Conservation (phyloP, 2,797 vertebrate species). For the Vultur gryphus region DNA sequence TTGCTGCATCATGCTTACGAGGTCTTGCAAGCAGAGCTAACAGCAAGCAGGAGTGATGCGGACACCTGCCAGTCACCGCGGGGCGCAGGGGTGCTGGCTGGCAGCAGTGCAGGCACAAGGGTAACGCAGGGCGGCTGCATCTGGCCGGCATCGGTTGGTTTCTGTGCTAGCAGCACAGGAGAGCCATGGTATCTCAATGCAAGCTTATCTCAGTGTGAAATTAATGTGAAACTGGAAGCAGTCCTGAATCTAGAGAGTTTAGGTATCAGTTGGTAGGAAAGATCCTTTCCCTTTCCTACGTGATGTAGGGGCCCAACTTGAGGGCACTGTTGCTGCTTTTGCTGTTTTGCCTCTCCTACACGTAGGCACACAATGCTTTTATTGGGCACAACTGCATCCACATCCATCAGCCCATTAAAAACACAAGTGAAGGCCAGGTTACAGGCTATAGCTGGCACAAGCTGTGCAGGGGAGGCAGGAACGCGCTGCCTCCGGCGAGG, state of each 20-base stretch:
- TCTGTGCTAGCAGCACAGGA: fast-evolving
- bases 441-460: fast-evolving
- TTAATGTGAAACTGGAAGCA: neutral
- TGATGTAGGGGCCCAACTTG: fast-evolving
- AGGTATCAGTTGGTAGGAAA: neutral
- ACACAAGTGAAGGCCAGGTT: neutral
- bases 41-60: fast-evolving
- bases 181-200: fast-evolving
- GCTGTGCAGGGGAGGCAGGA: neutral
- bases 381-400: neutral
- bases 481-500: fast-evolving
- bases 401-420: neutral
- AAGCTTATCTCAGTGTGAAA: neutral
- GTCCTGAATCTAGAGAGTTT: neutral
- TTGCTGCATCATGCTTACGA: fast-evolving
- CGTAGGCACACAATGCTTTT: fast-evolving
- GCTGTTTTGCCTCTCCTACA: neutral
- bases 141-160: fast-evolving
- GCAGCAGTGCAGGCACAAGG: neutral
- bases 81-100: neutral
- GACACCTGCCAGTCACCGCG: neutral
- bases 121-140: neutral
- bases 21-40: neutral
- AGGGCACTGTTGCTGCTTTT: neutral
- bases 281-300: neutral